phyloP scores from a whole-genome alignment of 2,113 vertebrate species.

The Rhea pennata region DNA sequence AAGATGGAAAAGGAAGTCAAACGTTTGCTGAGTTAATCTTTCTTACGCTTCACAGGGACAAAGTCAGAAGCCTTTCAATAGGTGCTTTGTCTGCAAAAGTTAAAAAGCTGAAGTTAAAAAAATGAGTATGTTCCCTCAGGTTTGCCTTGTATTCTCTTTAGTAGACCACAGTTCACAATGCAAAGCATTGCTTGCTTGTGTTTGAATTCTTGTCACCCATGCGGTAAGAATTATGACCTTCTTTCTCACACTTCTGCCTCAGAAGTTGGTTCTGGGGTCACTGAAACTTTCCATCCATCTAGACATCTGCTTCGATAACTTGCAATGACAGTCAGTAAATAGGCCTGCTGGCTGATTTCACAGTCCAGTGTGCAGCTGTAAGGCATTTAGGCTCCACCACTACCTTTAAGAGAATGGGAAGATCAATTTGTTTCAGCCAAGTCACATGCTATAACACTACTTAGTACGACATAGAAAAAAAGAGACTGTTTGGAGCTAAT shows the following conservation, averaged over 20 bases:
- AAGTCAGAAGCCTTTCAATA: slow-evolving; percentile 40
- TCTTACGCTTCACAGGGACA: slow-evolving; percentile 27
- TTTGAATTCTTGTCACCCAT: neutral
- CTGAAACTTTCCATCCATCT: neutral
- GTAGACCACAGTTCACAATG: neutral
- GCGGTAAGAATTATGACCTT: neutral
- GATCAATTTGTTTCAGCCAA: neutral
- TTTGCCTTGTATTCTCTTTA: slow-evolving; percentile 10
- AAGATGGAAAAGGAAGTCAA: slow-evolving; percentile 60
- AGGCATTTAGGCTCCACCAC: neutral
- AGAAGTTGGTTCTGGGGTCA: neutral
- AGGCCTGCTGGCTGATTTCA: neutral
- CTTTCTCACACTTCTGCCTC: neutral
- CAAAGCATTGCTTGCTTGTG: neutral
- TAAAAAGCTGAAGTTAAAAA: slow-evolving; percentile 31
- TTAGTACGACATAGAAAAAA: neutral
- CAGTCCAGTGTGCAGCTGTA: neutral
- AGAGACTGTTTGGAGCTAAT: neutral
- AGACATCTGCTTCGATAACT: neutral
- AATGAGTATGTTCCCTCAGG: neutral
- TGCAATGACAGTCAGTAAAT: neutral
- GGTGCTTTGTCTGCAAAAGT: slow-evolving; percentile 41
- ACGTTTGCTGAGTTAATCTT: neutral
- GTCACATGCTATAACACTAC: neutral
- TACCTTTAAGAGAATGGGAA: neutral